Evolutionary conservation across 2,113 vertebrate species (phyloP).

Genomic region (Addax nasomaculatus): DNA sequence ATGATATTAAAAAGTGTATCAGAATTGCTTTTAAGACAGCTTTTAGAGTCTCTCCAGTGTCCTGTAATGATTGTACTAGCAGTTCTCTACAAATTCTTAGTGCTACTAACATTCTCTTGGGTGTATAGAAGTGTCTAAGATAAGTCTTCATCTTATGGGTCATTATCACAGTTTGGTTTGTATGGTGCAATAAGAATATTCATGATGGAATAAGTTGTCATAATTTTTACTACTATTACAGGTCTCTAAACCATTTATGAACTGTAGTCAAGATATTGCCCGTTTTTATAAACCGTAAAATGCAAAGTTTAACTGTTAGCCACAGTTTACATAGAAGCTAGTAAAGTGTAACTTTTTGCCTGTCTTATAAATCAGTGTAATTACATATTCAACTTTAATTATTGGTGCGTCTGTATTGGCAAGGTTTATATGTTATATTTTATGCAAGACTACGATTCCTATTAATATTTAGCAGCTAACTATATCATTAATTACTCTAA

Average conservation of each 20-base stretch:
- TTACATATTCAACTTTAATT: conserved; percentile 96
- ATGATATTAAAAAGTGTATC: background rate
- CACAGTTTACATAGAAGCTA: conserved; percentile 88
- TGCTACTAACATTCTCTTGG: background rate
- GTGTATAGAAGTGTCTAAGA: background rate
- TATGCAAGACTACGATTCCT: conserved; percentile 94
- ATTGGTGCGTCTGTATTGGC: conserved; percentile 91
- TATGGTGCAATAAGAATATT: conserved; percentile 57
- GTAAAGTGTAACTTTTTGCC: conserved; percentile 89
- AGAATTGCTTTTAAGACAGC: background rate
- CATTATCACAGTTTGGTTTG: conserved; percentile 71
- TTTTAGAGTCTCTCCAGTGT: conserved; percentile 17
- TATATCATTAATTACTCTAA: conserved; percentile 99
- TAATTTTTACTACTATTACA: conserved; percentile 75
- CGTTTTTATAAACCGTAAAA: conserved; percentile 86
- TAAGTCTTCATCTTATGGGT: conserved; percentile 31
- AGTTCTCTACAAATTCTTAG: background rate
- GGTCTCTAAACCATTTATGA: conserved; percentile 84
- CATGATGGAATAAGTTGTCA: conserved; percentile 70
- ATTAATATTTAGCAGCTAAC: conserved; percentile 99
- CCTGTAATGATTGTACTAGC: background rate
- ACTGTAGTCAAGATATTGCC: conserved; percentile 82
- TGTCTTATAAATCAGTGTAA: conserved; percentile 92
- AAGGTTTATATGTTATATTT: conserved; percentile 97
- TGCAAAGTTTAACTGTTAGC: conserved; percentile 86